Evolutionary conservation across 1,140 invertebrate genomes (phyloP), one percentile per base, ranked within the genome.

Genomic region (Trachelipus rathkii): DNA sequence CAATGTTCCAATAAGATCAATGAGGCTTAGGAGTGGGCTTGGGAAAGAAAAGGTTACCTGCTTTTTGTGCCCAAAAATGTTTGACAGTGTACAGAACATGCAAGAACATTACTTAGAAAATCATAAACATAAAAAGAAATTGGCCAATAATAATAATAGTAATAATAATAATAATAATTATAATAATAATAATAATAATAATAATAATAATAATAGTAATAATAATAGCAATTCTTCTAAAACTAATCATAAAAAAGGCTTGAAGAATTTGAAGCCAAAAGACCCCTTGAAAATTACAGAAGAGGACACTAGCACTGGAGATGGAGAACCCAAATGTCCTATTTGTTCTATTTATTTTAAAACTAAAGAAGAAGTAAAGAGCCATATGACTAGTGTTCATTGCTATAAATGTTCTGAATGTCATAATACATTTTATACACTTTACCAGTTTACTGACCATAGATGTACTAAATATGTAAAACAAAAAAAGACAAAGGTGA

Each of bases 381-480:
- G 50, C 8, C 50, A 60, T 60, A 60, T 60, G 50, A 60, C 50
- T 15, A 60, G 8, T 60, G 50, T 60, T 19, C 50, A 60, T 60
- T 60, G 50, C 19, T 60, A 60, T 60, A 60, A 60, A 8, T 60
- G 50, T 60, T 60, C 50, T 1, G 50, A 60, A 8, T 60, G 50
- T 60, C 50, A 60, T 60, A 60, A 60, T 60, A 60, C 50, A 60
- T 60, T 60, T 19, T 60, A 60, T 60, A 60, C 50, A 60, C 50
- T 60, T 3, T 60, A 15, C 8, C 50, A 60, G 8, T 60, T 60
- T 19, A 60, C 50, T 60, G 50, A 60, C 50, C 50, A 60, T 8
- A 60, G 50, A 60, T 60, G 50, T 60, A 19, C 50, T 60, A 60
- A 60, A 19, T 60, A 15, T 60, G 50, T 60, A 15, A 60, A 60